Percentiles rank a stretch among this genome's conserved stretches.
Conservation (phyloP, 2,113 vertebrate species). For the Gavialis gangeticus region DNA sequence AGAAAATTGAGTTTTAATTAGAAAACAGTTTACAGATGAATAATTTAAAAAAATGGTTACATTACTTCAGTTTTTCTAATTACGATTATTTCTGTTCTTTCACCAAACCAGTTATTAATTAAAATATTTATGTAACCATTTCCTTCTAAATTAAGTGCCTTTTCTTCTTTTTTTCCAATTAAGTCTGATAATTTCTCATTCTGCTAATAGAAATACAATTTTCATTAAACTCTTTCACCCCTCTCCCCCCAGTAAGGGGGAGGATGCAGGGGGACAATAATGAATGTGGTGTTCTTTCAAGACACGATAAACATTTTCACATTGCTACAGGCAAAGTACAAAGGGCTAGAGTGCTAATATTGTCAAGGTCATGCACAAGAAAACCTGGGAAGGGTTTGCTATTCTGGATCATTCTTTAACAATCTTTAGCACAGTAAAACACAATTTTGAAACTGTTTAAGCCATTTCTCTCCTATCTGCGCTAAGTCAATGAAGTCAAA, state of each 20-base stretch:
- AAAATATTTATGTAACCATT: slow-evolving; percentile 77
- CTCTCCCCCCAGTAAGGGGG: slow-evolving; percentile 1
- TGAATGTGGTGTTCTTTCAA: slow-evolving; percentile 51
- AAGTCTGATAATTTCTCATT: slow-evolving; percentile 73
- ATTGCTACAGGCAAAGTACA: slow-evolving; percentile 57
- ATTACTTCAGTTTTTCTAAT: slow-evolving; percentile 73
- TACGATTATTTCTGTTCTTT: slow-evolving; percentile 70
- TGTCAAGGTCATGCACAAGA: slow-evolving; percentile 52
- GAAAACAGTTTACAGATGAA: slow-evolving; percentile 75
- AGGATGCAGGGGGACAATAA: slow-evolving; percentile 40
- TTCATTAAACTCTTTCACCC: slow-evolving; percentile 71
- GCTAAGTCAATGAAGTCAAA: background rate
- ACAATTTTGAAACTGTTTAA: background rate
- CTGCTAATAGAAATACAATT: slow-evolving; percentile 73
- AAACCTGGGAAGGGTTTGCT: background rate
- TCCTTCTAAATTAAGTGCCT: slow-evolving; percentile 71
- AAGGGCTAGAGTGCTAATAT: slow-evolving; percentile 22
- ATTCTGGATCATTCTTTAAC: background rate
- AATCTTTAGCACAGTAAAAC: background rate
- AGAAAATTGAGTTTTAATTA: slow-evolving; percentile 75
- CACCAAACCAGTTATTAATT: slow-evolving; percentile 74
- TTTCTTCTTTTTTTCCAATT: slow-evolving; percentile 70
- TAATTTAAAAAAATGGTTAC: slow-evolving; percentile 73
- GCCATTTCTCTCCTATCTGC: background rate
- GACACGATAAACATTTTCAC: slow-evolving; percentile 60